Evolutionary conservation across 2,113 vertebrate species (phyloP).

Genomic region (Sclerurus mexicanus): DNA sequence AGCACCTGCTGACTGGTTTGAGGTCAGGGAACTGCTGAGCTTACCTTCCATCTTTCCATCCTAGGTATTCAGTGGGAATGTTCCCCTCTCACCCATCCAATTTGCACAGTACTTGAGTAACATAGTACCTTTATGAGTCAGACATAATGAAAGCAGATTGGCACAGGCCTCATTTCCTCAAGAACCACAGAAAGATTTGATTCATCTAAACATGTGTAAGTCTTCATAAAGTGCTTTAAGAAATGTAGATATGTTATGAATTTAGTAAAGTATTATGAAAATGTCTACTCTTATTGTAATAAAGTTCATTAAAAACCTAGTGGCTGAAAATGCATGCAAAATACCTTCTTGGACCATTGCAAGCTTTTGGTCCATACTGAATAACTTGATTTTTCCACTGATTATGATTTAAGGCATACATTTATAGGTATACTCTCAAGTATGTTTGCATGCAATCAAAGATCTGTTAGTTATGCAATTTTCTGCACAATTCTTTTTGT

Average conservation of each 20-base stretch:
- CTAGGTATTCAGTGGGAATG: background rate
- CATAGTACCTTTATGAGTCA: background rate
- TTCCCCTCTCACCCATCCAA: no score
- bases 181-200: background rate
- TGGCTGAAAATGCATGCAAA: background rate
- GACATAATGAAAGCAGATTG: background rate
- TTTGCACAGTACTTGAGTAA: background rate
- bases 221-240: background rate
- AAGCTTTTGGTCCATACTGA: background rate
- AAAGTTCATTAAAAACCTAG: background rate
- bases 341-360: background rate
- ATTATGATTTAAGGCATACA: background rate
- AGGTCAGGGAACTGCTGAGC: background rate
- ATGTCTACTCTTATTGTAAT: background rate
- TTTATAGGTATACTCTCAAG: background rate
- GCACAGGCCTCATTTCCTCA: background rate
- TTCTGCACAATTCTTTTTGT: background rate
- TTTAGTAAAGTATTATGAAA: background rate
- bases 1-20: accelerated
- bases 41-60: background rate
- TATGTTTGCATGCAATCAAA: background rate
- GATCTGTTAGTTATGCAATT: background rate
- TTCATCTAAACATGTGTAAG: background rate
- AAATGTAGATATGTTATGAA: background rate
- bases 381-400: background rate